Evolutionary conservation across 2,888 invertebrate genomes (phyloP), one percentile per base, ranked within the genome.

Genomic region (Halocaridina rubra): DNA sequence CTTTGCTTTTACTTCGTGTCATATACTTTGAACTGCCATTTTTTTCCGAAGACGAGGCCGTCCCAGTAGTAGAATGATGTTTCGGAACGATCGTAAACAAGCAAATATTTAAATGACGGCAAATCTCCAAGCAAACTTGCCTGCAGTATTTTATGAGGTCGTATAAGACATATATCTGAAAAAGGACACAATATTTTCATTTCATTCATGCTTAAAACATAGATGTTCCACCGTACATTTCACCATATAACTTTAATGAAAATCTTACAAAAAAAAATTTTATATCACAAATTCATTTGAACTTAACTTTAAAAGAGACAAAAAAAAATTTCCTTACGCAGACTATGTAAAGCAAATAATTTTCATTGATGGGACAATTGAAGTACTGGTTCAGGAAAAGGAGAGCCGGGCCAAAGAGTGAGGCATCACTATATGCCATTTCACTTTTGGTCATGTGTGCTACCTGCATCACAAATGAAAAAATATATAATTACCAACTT

Each of bases 361-460:
- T 95, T 93, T 98, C 98, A 30, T 95, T 94, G 89, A 98, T 92
- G 89, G 96, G 95, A 90, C 95, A 96, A 91, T 98, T 97, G 92
- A 98, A 98, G 93, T 99, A 99, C 93, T 99, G 99, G 93, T 99
- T 99, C 88, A 99, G 94, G 92, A 99, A 98, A 89, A 99, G 92
- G 93, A 98, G 94, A 57, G 95, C 94, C 19, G 99, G 99, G 4
- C 98, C 98, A 86, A 98, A 92, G 86, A 98, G 93, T 64, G 97
- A 95, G 92, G 96, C 95, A 92, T 99, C 99, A 92, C 97, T 94
- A 90, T 98, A 96, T 89, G 96, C 95, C 95, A 99, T 96, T 92
- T 98, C 98, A 92, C 97, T 97, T 92, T 97, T 98, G 19, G 98
- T 97, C 99, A 99, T 99, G 90, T 99, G 99, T 71, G 99, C 99